Conservation (phyloP, 2,888 invertebrate genomes). For the Eristalis tenax region DNA sequence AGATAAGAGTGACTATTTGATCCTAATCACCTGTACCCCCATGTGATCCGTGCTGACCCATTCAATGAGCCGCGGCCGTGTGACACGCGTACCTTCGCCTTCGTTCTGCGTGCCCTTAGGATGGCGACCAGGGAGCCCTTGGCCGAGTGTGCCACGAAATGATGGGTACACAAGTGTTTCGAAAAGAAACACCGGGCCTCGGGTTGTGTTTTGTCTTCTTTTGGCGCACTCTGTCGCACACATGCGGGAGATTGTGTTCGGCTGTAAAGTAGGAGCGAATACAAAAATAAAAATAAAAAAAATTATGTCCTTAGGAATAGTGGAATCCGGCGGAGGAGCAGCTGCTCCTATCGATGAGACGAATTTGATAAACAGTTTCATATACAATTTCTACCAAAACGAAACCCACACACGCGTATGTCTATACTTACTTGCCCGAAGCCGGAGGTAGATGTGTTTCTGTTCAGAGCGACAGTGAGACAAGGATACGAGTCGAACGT, state of each 20-base stretch:
- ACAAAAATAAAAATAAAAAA: background rate
- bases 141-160: slow-evolving; percentile 45
- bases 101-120: slow-evolving; percentile 18
- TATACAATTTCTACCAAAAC: slow-evolving; percentile 20
- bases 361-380: slow-evolving; percentile 63
- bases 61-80: background rate
- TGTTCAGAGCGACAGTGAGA: slow-evolving; percentile 12
- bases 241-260: background rate
- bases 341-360: slow-evolving; percentile 63
- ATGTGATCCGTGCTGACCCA: slow-evolving; percentile 1
- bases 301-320: slow-evolving; percentile 47
- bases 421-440: background rate
- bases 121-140: slow-evolving; percentile 42
- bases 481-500: slow-evolving; percentile 8
- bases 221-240: background rate
- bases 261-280: slow-evolving; percentile 23
- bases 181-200: slow-evolving; percentile 64
- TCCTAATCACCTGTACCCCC: slow-evolving; percentile 43
- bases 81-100: slow-evolving; percentile 61
- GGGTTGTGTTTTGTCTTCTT: slow-evolving; percentile 49
- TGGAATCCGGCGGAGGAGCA: slow-evolving; percentile 38
- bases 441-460: slow-evolving; percentile 13
- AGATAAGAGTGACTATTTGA: slow-evolving; percentile 25
- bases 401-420: background rate
- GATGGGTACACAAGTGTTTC: slow-evolving; percentile 32